Evolutionary conservation across 2,113 vertebrate genomes (phyloP), one percentile per base, ranked within the genome.

Genomic region (Oceanodroma tethys): DNA sequence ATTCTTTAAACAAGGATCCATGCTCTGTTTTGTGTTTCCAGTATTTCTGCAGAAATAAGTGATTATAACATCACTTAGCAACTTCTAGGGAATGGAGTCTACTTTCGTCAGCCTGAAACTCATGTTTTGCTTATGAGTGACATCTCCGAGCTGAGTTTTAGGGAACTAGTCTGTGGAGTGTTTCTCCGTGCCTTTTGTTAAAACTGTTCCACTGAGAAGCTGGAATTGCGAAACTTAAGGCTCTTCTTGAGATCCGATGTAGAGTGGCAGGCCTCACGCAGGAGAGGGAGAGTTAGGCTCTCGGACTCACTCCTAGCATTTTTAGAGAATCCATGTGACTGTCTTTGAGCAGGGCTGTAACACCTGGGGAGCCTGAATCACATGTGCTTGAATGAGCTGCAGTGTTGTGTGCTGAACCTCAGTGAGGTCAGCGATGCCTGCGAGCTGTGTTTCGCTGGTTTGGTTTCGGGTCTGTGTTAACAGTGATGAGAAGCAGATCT

Each of bases 101-200:
- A 3, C 13, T 90, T 92, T 88, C 29, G 34, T 86, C 27, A 86
- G 53, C 16, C 45, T 78, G 81, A 66, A 89, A 58, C 34, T 86
- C 36, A 10, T 0, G 0, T 80, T 88, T 95, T 52, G 55, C 45
- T 50, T 68, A 27, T 56, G 27, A 62, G 10, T 0, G 0, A 25
- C 11, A 20, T 19, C 18, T 70, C n/a, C 0, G 0, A 67, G 20
- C 47, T 88, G 58, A 88, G 74, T 74, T 76, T 74, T 72, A 67
- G 38, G 48, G 74, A 88, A 59, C 48, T 56, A 43, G 16, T n/a
- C 47, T 63, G 8, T 2, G 4, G 25, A 59, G 11, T 2, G 1
- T 74, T 94, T 92, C 34, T 80, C 8, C 2, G 0, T 59, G 43
- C 23, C 23, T 86, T 88, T 86, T 73, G 13, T 60, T 65, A 36